These are phyloP conservation scores for Coelopa pilipes DNA, from an alignment of 2,888 invertebrate species.

Conservation along the genomic window DNA sequence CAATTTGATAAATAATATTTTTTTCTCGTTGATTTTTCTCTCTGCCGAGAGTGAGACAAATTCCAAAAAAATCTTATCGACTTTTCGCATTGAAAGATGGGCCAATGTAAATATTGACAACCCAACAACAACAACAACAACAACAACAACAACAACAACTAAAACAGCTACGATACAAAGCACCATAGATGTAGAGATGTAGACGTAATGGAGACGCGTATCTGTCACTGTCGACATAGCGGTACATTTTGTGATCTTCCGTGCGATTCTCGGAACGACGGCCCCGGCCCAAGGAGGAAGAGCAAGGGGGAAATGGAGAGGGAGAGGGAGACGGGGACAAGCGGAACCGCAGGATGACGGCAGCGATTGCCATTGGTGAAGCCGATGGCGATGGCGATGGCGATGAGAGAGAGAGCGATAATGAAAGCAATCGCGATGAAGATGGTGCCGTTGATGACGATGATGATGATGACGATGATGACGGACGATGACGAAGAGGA, in stretches of 20 bases:
- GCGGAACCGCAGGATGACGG: neutral
- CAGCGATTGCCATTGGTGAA: neutral
- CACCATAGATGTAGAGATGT: neutral
- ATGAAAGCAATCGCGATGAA: neutral
- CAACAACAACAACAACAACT: no score
- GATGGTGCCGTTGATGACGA: neutral
- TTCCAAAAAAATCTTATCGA: no score
- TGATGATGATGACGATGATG: neutral
- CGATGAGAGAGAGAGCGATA: neutral
- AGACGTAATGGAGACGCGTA: neutral
- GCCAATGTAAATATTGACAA: neutral
- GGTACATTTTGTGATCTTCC: constrained; percentile 23
- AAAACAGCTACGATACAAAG: neutral
- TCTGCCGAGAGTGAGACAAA: neutral
- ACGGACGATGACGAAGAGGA: neutral
- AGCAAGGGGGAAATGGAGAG: no score
- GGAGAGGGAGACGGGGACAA: neutral
- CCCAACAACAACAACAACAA: no score
- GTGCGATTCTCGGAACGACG: constrained; percentile 17
- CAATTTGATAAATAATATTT: neutral
- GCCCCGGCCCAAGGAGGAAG: neutral
- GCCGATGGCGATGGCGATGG: neutral
- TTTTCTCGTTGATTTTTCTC: neutral
- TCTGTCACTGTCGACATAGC: constrained; percentile 20
- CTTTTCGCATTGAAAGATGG: neutral